A percentile compares a stretch with the other conserved stretches of the same genome.
phyloP scores from a whole-genome alignment of 1,140 invertebrate species.

The Hylyphantes graminicola region DNA sequence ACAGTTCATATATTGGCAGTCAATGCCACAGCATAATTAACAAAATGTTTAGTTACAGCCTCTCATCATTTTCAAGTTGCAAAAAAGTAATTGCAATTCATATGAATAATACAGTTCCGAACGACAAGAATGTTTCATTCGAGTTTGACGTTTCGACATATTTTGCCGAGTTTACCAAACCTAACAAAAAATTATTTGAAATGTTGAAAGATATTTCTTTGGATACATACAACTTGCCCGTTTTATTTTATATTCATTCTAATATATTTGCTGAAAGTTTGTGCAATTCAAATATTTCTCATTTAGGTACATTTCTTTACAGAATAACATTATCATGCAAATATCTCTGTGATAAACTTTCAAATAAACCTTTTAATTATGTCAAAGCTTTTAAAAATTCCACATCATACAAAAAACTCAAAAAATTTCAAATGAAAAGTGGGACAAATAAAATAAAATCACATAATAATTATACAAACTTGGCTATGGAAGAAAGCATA shows the following conservation, averaged over 20 bases:
- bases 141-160: background rate
- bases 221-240: background rate
- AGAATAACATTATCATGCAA: constrained; percentile 4
- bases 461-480: no score
- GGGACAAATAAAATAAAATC: background rate
- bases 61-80: constrained; percentile 36
- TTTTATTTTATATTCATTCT: background rate
- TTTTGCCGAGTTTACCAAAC: constrained; percentile 1
- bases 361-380: background rate
- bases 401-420: background rate
- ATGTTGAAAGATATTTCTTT: background rate
- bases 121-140: background rate
- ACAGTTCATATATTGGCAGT: background rate
- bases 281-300: background rate
- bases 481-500: background rate
- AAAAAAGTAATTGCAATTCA: constrained; percentile 14
- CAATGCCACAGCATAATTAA: constrained; percentile 9
- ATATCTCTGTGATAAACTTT: constrained; percentile 15
- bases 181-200: background rate
- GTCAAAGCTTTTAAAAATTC: background rate
- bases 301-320: constrained; percentile 1
- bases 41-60: constrained; percentile 24
- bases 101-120: background rate
- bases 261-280: constrained; percentile 12
- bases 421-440: background rate